These are phyloP conservation scores for Antheraea pernyi DNA, from an alignment of 1,140 invertebrate species.

Conservation along the genomic window DNA sequence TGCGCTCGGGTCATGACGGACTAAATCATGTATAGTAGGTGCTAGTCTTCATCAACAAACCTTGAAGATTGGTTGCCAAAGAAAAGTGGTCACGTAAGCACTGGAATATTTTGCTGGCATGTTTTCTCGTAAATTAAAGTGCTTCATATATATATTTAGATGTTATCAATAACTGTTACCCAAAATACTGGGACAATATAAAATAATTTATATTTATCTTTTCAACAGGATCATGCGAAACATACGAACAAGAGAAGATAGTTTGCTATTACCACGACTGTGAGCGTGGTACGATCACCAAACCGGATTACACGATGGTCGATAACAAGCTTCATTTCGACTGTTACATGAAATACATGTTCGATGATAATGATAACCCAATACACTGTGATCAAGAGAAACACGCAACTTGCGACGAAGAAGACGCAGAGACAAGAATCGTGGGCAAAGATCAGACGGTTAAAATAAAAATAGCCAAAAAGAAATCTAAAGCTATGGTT, in stretches of 20 bases:
- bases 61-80: no score
- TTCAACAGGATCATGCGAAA: constrained; percentile 83
- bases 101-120: no score
- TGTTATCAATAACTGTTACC: no score
- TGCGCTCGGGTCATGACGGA: no score
- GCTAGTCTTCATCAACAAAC: no score
- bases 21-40: no score
- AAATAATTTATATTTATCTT: constrained; percentile 36
- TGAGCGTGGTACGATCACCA: constrained; percentile 67
- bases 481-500: constrained; percentile 67
- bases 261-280: constrained; percentile 82
- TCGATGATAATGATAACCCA: constrained; percentile 37
- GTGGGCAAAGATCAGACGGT: constrained; percentile 17
- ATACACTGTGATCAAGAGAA: constrained; percentile 13
- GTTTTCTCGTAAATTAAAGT: no score
- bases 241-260: constrained; percentile 82
- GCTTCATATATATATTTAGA: no score
- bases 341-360: constrained; percentile 63
- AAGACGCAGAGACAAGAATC: constrained; percentile 18
- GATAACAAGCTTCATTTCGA: constrained; percentile 73
- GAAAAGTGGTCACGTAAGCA: no score
- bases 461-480: constrained; percentile 31
- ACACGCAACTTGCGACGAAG: constrained; percentile 20
- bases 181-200: no score
- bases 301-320: constrained; percentile 62